Evolutionary conservation across 2,113 vertebrate species (phyloP).

Genomic region (Naja naja): DNA sequence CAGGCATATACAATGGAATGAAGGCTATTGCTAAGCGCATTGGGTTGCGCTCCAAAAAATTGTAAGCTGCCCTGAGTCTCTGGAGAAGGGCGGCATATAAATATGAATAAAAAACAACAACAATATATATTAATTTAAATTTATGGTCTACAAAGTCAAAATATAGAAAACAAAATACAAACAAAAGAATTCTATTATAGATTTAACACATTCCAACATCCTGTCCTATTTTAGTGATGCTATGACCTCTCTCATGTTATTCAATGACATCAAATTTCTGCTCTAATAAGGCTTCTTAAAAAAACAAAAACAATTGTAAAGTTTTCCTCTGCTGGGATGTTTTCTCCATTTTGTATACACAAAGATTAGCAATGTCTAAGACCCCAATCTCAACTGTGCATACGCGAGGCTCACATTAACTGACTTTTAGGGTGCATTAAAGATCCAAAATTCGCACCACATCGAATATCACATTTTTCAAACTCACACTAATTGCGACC

Average conservation of each 20-base stretch:
- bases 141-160: not conserved
- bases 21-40: no score
- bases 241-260: not conserved
- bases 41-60: no score
- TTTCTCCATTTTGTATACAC: not conserved
- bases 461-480: not conserved
- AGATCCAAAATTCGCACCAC: not conserved
- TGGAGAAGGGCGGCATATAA: no score
- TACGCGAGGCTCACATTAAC: not conserved
- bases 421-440: not conserved
- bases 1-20: no score
- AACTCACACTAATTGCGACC: not conserved
- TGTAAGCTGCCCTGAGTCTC: no score
- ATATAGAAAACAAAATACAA: not conserved
- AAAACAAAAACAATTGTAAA: not conserved
- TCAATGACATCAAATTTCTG: not conserved
- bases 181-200: not conserved
- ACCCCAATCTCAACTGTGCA: not conserved
- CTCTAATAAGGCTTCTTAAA: not conserved
- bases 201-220: not conserved
- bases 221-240: not conserved
- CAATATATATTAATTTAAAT: not conserved
- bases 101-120: no score
- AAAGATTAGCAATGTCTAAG: not conserved
- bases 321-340: not conserved